Base-by-base conservation (phyloP, 2,888 invertebrate genomes). In the Eupeodes latifasciatus region DNA sequence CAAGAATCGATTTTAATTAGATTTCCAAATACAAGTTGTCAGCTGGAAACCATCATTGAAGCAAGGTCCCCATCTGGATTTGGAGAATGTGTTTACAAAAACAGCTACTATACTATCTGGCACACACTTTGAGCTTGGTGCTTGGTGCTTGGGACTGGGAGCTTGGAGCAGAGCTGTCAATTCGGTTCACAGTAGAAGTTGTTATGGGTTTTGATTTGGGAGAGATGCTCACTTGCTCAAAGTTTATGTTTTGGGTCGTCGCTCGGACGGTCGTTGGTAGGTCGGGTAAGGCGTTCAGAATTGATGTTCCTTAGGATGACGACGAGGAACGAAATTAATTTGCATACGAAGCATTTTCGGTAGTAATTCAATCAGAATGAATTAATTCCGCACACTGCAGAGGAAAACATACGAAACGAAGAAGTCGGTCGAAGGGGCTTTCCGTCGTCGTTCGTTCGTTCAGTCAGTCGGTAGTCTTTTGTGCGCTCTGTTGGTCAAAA, bases 351-450 rank as follows among this genome's bases (percentile, higher is more conserved):
- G 85, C 88, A 77, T 88, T 78, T 85, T 85, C 69, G 79, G 77
- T 85, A 75, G 88, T 85, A 85, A 88, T 78, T 88, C 85, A 88
- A 88, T 88, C 88, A 77, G 59, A 88, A 88, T 81, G 85, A 88
- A 81, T 85, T 88, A 85, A 88, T 81, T 85, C 81, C 69, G 78
- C 81, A 88, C 80, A 77, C 85, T 81, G 85, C 53, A 44, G 69
- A 71, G 36, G 51, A 51, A 40, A 47, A 11, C 64, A 49, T 12
- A 36, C 12, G 69, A 81, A 81, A 36, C 12, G 69, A 81, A 81
- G 85, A 66, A 78, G 78, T 69, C 72, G 49, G 9, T 40, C 53
- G 64, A 57, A 82, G 4, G 34, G 12, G 27, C 27, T 27, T 27
- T 27, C 36, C 9, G n/a, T 9, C 9, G 61, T 27, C 27, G 61